Percentiles rank a stretch among this genome's conserved stretches.
phyloP scores from a whole-genome alignment of 2,888 invertebrate species.

The Esperia sulphurella region DNA sequence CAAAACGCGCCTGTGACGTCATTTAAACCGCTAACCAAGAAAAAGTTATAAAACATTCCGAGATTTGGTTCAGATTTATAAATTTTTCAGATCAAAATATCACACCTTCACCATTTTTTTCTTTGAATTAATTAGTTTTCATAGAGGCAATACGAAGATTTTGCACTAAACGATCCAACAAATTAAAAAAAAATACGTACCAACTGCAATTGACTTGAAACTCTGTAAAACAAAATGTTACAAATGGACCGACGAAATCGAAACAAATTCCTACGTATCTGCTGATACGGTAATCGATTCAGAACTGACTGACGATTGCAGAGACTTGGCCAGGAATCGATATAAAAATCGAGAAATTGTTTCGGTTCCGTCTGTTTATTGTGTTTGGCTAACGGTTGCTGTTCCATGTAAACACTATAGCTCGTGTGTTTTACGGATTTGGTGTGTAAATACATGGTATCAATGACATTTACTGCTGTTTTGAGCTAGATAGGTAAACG shows the following conservation, averaged over 20 bases:
- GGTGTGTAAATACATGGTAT: no score
- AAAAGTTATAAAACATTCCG: conserved; percentile 1
- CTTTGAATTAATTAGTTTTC: no score
- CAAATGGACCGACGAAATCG: not conserved
- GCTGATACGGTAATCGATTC: conserved; percentile 35
- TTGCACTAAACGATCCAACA: no score
- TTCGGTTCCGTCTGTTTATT: conserved; percentile 18
- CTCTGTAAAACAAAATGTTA: not conserved
- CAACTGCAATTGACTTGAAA: not conserved
- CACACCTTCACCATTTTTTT: no score
- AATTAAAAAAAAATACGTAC: not conserved
- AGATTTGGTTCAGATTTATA: not conserved
- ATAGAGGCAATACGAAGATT: no score
- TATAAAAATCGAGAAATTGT: conserved; percentile 31
- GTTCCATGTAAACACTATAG: conserved; percentile 6
- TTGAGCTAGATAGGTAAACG: no score
- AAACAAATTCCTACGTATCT: conserved; percentile 27
- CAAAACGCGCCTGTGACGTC: conserved; percentile 7
- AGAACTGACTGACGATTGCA: conserved; percentile 28
- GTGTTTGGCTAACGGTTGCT: conserved; percentile 11
- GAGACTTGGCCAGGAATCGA: conserved; percentile 31
- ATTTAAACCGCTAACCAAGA: not conserved
- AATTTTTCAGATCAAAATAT: no score
- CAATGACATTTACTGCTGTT: no score
- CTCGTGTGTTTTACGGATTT: no score